Base-by-base conservation (phyloP, 2,797 vertebrate genomes). In the Channa striata region DNA sequence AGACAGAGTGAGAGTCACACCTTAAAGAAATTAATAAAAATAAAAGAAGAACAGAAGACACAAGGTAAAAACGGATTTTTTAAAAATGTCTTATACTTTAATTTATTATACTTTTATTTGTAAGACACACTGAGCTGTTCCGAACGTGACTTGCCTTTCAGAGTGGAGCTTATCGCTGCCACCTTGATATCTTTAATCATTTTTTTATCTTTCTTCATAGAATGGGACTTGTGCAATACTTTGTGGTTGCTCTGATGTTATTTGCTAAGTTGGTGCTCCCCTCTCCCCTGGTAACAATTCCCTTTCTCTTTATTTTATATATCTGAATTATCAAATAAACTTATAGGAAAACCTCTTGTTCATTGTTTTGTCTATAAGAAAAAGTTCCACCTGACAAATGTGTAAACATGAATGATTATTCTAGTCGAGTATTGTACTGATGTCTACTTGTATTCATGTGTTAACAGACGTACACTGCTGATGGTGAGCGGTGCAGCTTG, bases 151-250 rank as follows among this genome's bases (percentile, higher is more conserved):
- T 2, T 20, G 4, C 0, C 17, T 70, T 25, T 50, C 1, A 9
- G 6, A 44, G n/a, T 23, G 0, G 1, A 51, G 25, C 23, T 60
- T 64, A 7, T 13, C 42, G 23, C 23, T 16, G 25, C 6, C 25
- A 4, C 25, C 25, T 30, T 4, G 25, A 30, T 30, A 30, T 30
- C 25, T 25, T 34, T 11, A 9, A 50, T 8, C 4, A 20, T 13
- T 51, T 57, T n/a, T 1, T 25, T 1, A n/a, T 6, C 49, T 54
- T 53, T 33, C 6, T 51, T 33, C 10, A 23, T 37, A 90, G 87
- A 74, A 93, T 92, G 91, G 62, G 61, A 43, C 47, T 78, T 11
- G 43, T 89, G 81, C 85, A 77, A 63, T 75, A 65, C 56, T 46
- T 77, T 43, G 43, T 74, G 69, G 36, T 65, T 37, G 33, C 74